Evolutionary conservation across 2,797 vertebrate genomes (phyloP).

Genomic region (Channa striata): DNA sequence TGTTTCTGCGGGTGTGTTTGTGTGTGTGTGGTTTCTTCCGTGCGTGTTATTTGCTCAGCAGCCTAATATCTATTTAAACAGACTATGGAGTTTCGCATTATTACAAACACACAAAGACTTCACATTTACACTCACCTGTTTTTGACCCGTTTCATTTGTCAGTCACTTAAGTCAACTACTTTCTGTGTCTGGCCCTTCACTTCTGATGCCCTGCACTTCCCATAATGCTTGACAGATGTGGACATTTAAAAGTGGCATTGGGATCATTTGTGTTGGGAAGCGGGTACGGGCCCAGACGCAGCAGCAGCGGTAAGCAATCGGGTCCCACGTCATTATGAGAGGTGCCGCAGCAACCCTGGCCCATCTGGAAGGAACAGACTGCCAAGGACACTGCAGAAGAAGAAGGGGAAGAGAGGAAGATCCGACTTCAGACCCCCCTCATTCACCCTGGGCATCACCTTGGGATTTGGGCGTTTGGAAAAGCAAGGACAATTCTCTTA

Average conservation of each 20-base stretch:
- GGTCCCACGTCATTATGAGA: constrained; percentile 60
- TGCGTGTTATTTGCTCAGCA: neutral
- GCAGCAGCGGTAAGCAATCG: constrained; percentile 59
- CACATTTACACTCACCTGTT: neutral
- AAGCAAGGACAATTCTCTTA: neutral
- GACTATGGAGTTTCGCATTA: constrained; percentile 7
- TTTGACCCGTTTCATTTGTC: constrained; percentile 13
- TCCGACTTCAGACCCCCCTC: constrained; percentile 5
- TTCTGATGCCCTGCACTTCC: neutral
- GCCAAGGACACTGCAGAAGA: constrained; percentile 73
- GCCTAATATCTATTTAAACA: constrained; percentile 1
- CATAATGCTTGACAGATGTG: constrained; percentile 60
- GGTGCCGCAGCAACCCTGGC: constrained; percentile 55
- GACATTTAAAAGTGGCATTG: constrained; percentile 51
- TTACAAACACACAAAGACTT: neutral
- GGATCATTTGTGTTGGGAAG: constrained; percentile 53
- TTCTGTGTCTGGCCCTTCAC: constrained; percentile 18
- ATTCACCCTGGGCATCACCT: constrained; percentile 9
- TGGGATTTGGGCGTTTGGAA: constrained; percentile 21
- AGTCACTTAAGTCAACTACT: constrained; percentile 8
- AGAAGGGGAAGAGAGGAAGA: constrained; percentile 15
- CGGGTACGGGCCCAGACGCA: constrained; percentile 54
- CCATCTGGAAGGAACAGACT: constrained; percentile 68
- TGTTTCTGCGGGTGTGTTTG: constrained; percentile 1
- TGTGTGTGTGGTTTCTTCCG: constrained; percentile 8